Evolutionary conservation across 2,888 invertebrate genomes (phyloP).

Genomic region (Sinopyrophorus schimmeli): DNA sequence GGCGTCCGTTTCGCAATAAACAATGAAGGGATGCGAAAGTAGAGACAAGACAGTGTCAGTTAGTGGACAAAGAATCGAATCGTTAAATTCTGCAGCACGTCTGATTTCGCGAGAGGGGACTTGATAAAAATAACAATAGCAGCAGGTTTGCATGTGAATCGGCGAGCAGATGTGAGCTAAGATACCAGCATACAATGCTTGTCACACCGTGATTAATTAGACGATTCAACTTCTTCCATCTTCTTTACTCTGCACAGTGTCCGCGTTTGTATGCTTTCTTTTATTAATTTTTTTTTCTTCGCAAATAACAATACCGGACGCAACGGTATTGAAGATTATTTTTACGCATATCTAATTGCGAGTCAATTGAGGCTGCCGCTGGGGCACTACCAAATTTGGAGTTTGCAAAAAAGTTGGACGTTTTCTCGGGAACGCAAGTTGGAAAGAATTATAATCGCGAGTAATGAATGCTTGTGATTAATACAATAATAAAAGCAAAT

Average conservation of each 20-base stretch:
- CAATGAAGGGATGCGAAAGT: constrained; percentile 37
- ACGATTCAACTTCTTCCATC: constrained; percentile 37
- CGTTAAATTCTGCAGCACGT: constrained; percentile 42
- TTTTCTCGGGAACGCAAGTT: no score
- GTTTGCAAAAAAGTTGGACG: no score
- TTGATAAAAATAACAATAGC: constrained; percentile 45
- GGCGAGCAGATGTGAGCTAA: constrained; percentile 40
- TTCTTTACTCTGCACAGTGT: constrained; percentile 31
- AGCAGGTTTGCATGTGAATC: constrained; percentile 46
- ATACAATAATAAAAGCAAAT: constrained; percentile 44
- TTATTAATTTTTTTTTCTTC: constrained; percentile 22
- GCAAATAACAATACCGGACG: no score
- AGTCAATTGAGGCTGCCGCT: no score
- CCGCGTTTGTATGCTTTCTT: constrained; percentile 22
- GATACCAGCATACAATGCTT: constrained; percentile 41
- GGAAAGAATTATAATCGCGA: no score
- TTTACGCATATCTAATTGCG: no score
- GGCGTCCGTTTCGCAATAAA: constrained; percentile 37
- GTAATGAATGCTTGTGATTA: constrained; percentile 32
- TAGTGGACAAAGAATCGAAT: constrained; percentile 39
- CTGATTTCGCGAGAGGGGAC: constrained; percentile 43
- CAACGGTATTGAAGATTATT: no score
- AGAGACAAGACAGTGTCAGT: constrained; percentile 38
- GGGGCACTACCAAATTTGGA: no score
- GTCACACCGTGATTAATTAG: constrained; percentile 45